Conservation (phyloP, 2,888 invertebrate genomes). For the Graphium colonna region DNA sequence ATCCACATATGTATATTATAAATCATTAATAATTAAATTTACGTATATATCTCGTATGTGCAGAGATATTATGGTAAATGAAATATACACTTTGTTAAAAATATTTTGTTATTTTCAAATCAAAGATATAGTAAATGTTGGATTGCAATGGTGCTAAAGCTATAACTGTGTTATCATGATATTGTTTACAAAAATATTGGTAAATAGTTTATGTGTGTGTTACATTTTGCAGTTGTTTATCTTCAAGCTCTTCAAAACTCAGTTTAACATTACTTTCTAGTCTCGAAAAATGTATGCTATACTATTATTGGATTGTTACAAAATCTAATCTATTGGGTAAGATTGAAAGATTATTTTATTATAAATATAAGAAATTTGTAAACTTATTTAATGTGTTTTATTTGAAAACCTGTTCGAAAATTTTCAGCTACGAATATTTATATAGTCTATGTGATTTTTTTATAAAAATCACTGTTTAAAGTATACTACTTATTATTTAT, state of each 20-base stretch:
- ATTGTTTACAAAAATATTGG: slow-evolving; percentile 34
- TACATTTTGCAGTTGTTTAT: slow-evolving; percentile 29
- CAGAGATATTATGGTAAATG: slow-evolving; percentile 8
- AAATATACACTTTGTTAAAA: slow-evolving; percentile 3
- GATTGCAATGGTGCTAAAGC: slow-evolving; percentile 57
- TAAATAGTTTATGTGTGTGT: slow-evolving; percentile 27
- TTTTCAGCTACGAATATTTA: too few relatives aligned
- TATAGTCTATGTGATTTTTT: too few relatives aligned
- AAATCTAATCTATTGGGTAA: slow-evolving; percentile 59
- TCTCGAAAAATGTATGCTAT: slow-evolving; percentile 65
- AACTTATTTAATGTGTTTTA: slow-evolving; percentile 32
- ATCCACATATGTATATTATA: slow-evolving; percentile 15
- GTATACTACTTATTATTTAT: too few relatives aligned
- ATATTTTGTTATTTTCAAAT: slow-evolving; percentile 13
- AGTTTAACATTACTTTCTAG: slow-evolving; percentile 72
- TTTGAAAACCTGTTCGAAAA: slow-evolving; percentile 6
- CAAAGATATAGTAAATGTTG: slow-evolving; percentile 36
- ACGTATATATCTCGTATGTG: background rate
- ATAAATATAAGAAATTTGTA: slow-evolving; percentile 48
- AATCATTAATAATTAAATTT: slow-evolving; percentile 12
- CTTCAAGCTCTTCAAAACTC: slow-evolving; percentile 43
- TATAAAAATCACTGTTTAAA: too few relatives aligned
- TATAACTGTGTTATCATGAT: slow-evolving; percentile 23
- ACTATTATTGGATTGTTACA: slow-evolving; percentile 53
- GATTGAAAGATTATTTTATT: slow-evolving; percentile 65